A percentile compares a stretch with the other conserved stretches of the same genome.
Evolutionary conservation across 2,888 invertebrate genomes (phyloP).

Genomic region (Esperia sulphurella): DNA sequence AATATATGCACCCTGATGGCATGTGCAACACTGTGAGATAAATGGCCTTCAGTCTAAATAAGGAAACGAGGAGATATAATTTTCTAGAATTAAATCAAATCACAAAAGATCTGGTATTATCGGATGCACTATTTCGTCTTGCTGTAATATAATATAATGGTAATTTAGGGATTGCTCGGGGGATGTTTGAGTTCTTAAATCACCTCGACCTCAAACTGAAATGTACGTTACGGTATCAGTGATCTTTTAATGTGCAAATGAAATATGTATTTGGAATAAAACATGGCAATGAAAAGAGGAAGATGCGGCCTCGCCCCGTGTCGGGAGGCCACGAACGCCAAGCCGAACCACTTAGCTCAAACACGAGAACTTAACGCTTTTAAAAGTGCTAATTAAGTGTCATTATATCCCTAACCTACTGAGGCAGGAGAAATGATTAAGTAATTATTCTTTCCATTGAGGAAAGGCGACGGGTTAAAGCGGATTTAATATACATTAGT

Average conservation of each 20-base stretch:
- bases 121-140: too few relatives aligned
- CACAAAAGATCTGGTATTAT: too few relatives aligned
- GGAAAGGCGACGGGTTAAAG: conserved; percentile 2
- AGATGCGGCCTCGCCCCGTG: conserved; percentile 52
- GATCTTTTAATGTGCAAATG: background rate
- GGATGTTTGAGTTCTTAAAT: background rate
- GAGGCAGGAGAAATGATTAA: conserved; percentile 2
- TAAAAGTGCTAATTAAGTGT: conserved; percentile 26
- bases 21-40: too few relatives aligned
- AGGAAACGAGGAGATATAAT: too few relatives aligned
- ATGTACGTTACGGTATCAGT: background rate
- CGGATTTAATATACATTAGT: conserved; percentile 10
- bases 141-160: too few relatives aligned
- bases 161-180: too few relatives aligned
- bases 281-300: conserved; percentile 42
- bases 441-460: conserved; percentile 2
- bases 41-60: too few relatives aligned
- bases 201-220: conserved; percentile 6
- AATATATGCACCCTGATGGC: too few relatives aligned
- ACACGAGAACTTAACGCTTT: conserved; percentile 37
- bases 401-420: conserved; percentile 15
- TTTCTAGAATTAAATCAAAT: too few relatives aligned
- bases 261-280: conserved; percentile 4
- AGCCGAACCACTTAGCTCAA: conserved; percentile 33
- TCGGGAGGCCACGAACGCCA: conserved; percentile 40